Base-by-base conservation (phyloP, 1,140 invertebrate species). In the Lasioglossum baleicum region DNA sequence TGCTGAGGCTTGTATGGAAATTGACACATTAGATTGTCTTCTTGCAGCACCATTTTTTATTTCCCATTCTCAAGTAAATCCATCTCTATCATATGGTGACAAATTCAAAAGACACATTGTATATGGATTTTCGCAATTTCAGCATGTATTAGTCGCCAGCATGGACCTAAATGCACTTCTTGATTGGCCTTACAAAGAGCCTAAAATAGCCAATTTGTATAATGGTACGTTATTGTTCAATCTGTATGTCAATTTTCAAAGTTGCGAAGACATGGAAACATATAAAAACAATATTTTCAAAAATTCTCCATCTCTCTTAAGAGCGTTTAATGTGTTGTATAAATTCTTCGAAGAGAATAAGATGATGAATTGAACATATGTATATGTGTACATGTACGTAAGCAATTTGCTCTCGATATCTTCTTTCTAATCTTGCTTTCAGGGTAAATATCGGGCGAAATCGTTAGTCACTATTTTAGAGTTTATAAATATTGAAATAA, bases 151-250 rank as follows among this genome's bases (percentile, higher is more conserved):
- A 31, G 94, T 92, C 56, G 94, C 95, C 67, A 88, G 94, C 0
- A 94, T 95, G 81, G 91, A 94, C 76, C 91, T 97, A 20, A 97
- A 97, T 93, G 91, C 90, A 2, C 85, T 97, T 40, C 92, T 96
- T 17, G 88, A 92, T 31, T 91, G 90, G 80, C 95, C 95, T 0
- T 95, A 94, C 83, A 80, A 91, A 73, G 88, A 90, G 85, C 93
- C 93, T 48, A 90, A 91, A 58, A 93, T 95, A 88, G 93, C 92
- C 63, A 93, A 94, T 82, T 92, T 95, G 69, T 96, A 94, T 82
- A 95, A 96, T 92, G 96, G 96, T 1, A 96, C 95, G 7, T 95
- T 97, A 88, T 83, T 96, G 7, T 97, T 97, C 84, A 97, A 97
- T 94, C 91, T 96, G 15, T 95, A 94, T 83, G 87, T 90, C 61